Evolutionary conservation across 2,113 vertebrate species (phyloP), one percentile per base, ranked within the genome.

Genomic region (Ameiurus melas): DNA sequence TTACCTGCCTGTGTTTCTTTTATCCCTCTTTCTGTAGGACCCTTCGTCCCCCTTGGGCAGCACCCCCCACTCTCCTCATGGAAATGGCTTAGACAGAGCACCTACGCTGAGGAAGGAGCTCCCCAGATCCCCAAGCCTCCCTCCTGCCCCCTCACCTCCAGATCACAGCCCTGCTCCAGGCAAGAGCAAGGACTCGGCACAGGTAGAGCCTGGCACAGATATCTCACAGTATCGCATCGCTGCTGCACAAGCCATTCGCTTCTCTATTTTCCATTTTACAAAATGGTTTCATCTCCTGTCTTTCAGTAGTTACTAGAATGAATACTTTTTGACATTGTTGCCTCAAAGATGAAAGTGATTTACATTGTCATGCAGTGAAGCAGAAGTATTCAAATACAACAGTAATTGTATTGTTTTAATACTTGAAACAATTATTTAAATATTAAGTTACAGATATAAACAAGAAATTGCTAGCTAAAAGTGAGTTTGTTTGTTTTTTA

Each of bases 1-100:
- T 57, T 84, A 66, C 20, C 39, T 39, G 64, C 66, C 25, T 1
- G 51, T 33, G 80, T 82, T 66, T 87, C n/a, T 33, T 83, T 87
- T 75, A 6, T 79, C 33, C 87, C 39, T 85, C 22, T 89, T 89
- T 88, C 85, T 85, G 9, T 89, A 98, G 97, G 97, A 97, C 73
- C 95, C 97, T 0, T 92, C 95, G 64, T 98, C 97, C 1, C 97
- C 97, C 33, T 92, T 94, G 0, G 88, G 95, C 88, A 98, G 96
- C 91, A 96, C 96, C 0, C 51, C 92, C 3, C 90, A 47, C 27
- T 92, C 94, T 0, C 95, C 97, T 1, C 91, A 95, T 6, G 95
- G 93, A 13, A 96, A 95, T 5, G 96, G 96, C 16, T 92, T 96
- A 83, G 95, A 96, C 90, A 93, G 95, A 36, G 92, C 92, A 0